Percentiles rank a stretch among this genome's conserved stretches.
Evolutionary conservation across 2,113 vertebrate genomes (phyloP).

Genomic region (Isichthys henryi): DNA sequence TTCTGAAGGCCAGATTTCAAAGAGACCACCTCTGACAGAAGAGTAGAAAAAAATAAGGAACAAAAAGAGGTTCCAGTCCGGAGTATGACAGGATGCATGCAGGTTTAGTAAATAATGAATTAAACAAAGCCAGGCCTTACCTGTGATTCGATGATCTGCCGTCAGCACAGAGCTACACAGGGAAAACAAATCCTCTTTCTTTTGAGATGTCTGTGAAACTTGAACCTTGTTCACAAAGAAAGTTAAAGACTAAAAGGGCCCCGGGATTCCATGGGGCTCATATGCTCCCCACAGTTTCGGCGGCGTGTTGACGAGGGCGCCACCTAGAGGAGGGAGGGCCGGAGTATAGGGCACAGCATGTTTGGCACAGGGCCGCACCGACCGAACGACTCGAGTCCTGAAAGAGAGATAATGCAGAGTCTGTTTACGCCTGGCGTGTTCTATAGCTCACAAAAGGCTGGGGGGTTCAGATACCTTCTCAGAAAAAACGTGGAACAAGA

Average conservation of each 20-base stretch:
- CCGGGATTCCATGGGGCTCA: too few relatives aligned
- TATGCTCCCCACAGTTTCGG: background rate
- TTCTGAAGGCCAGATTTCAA: background rate
- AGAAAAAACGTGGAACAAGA: slow-evolving; percentile 15
- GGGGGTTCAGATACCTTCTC: slow-evolving; percentile 37
- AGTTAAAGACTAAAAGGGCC: background rate
- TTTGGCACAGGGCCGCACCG: background rate
- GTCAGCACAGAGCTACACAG: background rate
- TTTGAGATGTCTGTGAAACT: background rate
- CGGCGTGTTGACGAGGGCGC: background rate
- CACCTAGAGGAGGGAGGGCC: background rate
- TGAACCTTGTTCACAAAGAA: background rate
- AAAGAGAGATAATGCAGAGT: background rate
- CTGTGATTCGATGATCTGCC: background rate
- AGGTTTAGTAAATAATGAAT: background rate
- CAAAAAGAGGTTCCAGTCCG: background rate
- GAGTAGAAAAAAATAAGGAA: background rate
- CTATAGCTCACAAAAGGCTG: slow-evolving; percentile 35
- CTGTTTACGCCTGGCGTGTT: background rate
- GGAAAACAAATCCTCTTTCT: background rate
- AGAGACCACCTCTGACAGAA: background rate
- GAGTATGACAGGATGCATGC: background rate
- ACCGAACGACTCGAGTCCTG: background rate
- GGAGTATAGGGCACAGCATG: too few relatives aligned
- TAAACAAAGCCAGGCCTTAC: background rate